phyloP scores from a whole-genome alignment of 2,113 vertebrate genomes.

The Corapipo altera region DNA sequence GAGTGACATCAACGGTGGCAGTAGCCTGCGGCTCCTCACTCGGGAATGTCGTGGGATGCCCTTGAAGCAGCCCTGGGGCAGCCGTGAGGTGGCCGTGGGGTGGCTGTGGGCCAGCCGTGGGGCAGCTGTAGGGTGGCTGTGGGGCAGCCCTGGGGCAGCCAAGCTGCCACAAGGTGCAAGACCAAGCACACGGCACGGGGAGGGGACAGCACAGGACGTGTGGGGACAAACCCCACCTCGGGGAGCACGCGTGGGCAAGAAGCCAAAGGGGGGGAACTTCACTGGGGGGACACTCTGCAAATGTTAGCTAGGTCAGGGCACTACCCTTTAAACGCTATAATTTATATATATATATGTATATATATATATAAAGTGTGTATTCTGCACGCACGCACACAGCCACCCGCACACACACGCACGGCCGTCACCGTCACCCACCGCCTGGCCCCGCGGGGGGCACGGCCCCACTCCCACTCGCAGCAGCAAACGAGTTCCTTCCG shows the following conservation, averaged over 20 bases:
- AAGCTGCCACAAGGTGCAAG: background rate
- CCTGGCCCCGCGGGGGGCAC: background rate
- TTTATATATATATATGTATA: slow-evolving; percentile 51
- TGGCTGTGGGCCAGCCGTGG: background rate
- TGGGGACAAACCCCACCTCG: background rate
- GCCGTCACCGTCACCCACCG: slow-evolving; percentile 27
- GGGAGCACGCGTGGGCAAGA: slow-evolving; percentile 2
- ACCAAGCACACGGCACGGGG: background rate
- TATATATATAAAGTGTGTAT: slow-evolving; percentile 23
- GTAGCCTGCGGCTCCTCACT: background rate
- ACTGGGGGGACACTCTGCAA: background rate
- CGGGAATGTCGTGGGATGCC: background rate
- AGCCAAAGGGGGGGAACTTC: background rate
- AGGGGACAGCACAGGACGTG: background rate
- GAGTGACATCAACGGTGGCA: background rate
- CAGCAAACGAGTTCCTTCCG: background rate
- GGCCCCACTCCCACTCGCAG: slow-evolving; percentile 11
- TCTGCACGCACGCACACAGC: background rate
- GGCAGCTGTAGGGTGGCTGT: background rate
- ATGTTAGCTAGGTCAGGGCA: slow-evolving; percentile 63
- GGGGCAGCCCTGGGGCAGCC: background rate
- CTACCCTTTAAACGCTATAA: slow-evolving; percentile 62
- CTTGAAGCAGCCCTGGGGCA: background rate
- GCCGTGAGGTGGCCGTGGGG: background rate
- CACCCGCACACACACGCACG: background rate